Conservation (phyloP, 1,140 invertebrate species). For the Episyrphus balteatus region DNA sequence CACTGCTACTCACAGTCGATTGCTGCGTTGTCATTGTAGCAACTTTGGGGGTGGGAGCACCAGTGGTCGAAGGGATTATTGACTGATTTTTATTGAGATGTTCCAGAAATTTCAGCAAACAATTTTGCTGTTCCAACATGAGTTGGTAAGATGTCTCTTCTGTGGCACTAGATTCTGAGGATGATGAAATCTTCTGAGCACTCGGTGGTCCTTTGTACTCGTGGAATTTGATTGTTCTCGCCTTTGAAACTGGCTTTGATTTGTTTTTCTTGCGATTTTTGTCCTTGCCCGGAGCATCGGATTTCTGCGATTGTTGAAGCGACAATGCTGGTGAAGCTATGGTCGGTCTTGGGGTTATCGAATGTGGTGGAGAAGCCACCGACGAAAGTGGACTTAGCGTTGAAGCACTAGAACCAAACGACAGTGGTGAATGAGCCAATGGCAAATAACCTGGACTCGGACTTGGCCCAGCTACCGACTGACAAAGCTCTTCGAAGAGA, state of each 20-base stretch:
- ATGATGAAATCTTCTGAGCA: constrained; percentile 54
- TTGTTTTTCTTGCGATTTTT: constrained; percentile 86
- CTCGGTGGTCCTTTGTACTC: constrained; percentile 96
- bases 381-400: constrained; percentile 56
- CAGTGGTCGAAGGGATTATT: constrained; percentile 47
- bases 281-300: constrained; percentile 62
- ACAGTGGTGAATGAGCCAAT: constrained; percentile 42
- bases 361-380: constrained; percentile 38
- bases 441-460: constrained; percentile 30
- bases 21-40: neutral
- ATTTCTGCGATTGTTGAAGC: constrained; percentile 43
- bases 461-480: constrained; percentile 43
- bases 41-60: constrained; percentile 44
- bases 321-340: constrained; percentile 36
- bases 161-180: constrained; percentile 34
- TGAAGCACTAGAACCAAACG: constrained; percentile 37
- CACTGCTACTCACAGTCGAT: neutral
- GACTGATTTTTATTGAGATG: constrained; percentile 34
- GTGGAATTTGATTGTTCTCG: constrained; percentile 92
- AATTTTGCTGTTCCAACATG: constrained; percentile 84
- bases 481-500: constrained; percentile 52
- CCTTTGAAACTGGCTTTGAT: constrained; percentile 68
- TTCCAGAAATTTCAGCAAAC: constrained; percentile 39
- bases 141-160: constrained; percentile 84
- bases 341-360: constrained; percentile 37